Base-by-base conservation (phyloP, 2,797 vertebrate genomes). In the Staurois parvus region DNA sequence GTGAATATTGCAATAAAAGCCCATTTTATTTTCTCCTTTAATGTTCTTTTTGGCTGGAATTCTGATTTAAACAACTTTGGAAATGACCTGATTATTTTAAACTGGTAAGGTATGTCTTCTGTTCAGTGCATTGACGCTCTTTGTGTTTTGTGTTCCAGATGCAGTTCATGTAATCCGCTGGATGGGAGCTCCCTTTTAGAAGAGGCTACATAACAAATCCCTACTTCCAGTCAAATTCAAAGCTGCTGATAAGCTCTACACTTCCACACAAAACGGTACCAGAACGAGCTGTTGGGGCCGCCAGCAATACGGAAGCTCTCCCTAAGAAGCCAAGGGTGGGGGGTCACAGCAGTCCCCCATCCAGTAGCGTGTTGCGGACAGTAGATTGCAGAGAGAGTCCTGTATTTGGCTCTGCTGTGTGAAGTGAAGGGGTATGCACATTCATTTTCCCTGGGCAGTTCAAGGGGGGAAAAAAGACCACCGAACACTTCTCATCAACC, bases 121-220 rank as follows among this genome's bases (percentile, higher is more conserved):
- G 15, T 52, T 52, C 15, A 17, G 48, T 52, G 48, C 15, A 19
- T 52, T 52, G 48, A 52, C 48, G 15, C 19, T 52, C 48, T 52
- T 4, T 19, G 15, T 90, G n/a, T n/a, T n/a, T 64, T 67, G 90
- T 84, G 89, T 88, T 89, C 64, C 94, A 99, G 97, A 98, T 99
- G 95, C 97, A 99, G 92, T 99, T 99, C 91, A 99, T 99, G 97
- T 99, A 97, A 97, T 91, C 90, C 90, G 89, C 95, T 93, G 95
- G 93, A 96, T 94, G 93, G 90, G 92, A 94, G 91, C 90, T 69
- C 94, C 93, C 96, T 92, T 64, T 64, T 91, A 94, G 95, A 90
- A 91, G 94, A 93, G 96, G 90, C 92, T 94, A 90, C 91, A 90
- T 94, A 93, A 95, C 93, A 91, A 96, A 94, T 86, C 94, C 94